A percentile compares a stretch with the other conserved stretches of the same genome.
These are phyloP conservation scores for Drosophila cognata DNA, from an alignment of 2,888 invertebrate species.

Conservation along the genomic window DNA sequence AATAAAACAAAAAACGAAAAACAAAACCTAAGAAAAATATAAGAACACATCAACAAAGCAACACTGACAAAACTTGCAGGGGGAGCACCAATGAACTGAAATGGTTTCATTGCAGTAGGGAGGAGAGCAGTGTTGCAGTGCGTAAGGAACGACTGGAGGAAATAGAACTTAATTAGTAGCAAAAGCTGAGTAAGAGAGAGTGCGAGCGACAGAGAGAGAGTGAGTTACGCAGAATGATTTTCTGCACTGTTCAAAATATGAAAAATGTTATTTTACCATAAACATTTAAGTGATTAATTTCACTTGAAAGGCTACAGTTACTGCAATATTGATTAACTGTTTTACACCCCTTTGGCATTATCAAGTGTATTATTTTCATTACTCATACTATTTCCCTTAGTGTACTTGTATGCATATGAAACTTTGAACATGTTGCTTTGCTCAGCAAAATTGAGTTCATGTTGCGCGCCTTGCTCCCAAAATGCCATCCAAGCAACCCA, in stretches of 20 bases:
- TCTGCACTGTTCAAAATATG: constrained; percentile 17
- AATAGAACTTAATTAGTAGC: constrained; percentile 72
- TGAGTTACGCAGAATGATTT: background rate
- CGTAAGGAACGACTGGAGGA: constrained; percentile 40
- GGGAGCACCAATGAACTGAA: constrained; percentile 75
- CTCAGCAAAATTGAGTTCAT: constrained; percentile 56
- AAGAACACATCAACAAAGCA: constrained; percentile 19
- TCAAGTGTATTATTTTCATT: background rate
- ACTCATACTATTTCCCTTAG: constrained; percentile 2
- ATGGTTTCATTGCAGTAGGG: constrained; percentile 65
- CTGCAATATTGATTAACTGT: background rate
- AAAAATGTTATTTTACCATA: background rate
- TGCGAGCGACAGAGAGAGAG: constrained; percentile 6
- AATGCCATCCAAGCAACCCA: constrained; percentile 64
- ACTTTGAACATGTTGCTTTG: constrained; percentile 35
- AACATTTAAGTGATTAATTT: background rate
- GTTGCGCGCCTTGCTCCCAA: constrained; percentile 63
- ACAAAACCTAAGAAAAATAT: constrained; percentile 21
- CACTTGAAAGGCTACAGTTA: background rate
- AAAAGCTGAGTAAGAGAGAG: constrained; percentile 23
- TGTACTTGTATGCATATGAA: constrained; percentile 29
- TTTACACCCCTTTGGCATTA: background rate
- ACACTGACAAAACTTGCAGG: constrained; percentile 19
- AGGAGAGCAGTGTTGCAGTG: constrained; percentile 11
- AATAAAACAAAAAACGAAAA: constrained; percentile 46